Evolutionary conservation across 2,797 vertebrate genomes (phyloP), one percentile per base, ranked within the genome.

Genomic region (Sus cebifrons): DNA sequence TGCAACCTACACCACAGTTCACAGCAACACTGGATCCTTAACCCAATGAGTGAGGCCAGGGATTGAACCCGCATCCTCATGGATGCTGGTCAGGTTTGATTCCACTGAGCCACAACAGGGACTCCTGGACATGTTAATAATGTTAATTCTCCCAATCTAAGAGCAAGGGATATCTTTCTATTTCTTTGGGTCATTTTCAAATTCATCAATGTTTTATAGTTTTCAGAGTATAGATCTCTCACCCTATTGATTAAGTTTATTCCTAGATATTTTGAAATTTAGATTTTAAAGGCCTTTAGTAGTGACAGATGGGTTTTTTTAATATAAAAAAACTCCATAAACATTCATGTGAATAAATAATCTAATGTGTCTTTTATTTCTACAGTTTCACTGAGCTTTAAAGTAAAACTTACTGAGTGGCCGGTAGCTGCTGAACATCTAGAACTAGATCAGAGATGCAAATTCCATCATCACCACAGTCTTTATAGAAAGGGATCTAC

Each of bases 401-500:
- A 49, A 70, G 44, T 73, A 13, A 20, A 4, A 97, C 98, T 98
- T 98, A 99, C 99, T 98, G 95, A 0, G 95, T 93, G 77, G 98
- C 97, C 21, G 98, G 97, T 93, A 98, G 98, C 60, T 62, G 98
- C 44, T 98, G 98, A 95, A 99, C 99, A 10, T 96, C 98, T 87
- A 99, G 98, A 96, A 98, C 98, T 95, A 99, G 98, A 96, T 99
- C 99, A 79, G 99, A 99, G 52, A 98, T 94, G 95, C 99, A 99
- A 83, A 99, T 94, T 6, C 99, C 99, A 96, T 99, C 99, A n/a
- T 99, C 98, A 71, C 99, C 99, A 73, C 99, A 99, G 68, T 99
- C 99, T 98, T 99, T 99, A 7, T 99, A 98, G 97, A 99, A 99
- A 62, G 99, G 99, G 91, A 99, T 98, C 99, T 99, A 96, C 0